Evolutionary conservation across 2,113 vertebrate species (phyloP).

Genomic region (Polyodon spathula): DNA sequence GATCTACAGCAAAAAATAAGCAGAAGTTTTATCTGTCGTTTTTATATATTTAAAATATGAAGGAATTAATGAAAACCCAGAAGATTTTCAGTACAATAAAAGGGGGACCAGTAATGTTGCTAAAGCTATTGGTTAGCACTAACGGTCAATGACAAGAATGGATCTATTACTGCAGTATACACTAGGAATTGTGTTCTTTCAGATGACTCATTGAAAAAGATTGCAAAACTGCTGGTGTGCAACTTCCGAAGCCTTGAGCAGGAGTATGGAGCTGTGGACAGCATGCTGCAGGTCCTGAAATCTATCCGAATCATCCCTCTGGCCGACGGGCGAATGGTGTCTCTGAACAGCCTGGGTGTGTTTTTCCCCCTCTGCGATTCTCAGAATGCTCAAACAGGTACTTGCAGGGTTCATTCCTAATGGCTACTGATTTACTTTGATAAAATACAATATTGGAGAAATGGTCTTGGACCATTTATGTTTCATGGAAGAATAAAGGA

Average conservation of each 20-base stretch:
- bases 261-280: constrained; percentile 47
- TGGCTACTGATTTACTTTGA: background rate
- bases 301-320: constrained; percentile 62
- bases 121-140: too few relatives aligned
- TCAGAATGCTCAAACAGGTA: constrained; percentile 38
- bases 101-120: too few relatives aligned
- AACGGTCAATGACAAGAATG: too few relatives aligned
- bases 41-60: too few relatives aligned
- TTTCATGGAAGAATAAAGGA: too few relatives aligned
- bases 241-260: constrained; percentile 61
- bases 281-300: constrained; percentile 42
- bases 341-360: constrained; percentile 40
- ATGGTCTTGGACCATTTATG: too few relatives aligned
- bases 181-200: background rate
- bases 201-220: constrained; percentile 42
- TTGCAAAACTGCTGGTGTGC: constrained; percentile 59
- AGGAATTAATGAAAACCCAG: too few relatives aligned
- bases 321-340: constrained; percentile 51
- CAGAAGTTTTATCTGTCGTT: too few relatives aligned
- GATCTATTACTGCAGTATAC: too few relatives aligned
- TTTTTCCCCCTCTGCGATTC: constrained; percentile 56
- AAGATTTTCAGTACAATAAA: too few relatives aligned
- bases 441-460: too few relatives aligned
- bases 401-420: background rate
- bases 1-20: too few relatives aligned